Evolutionary conservation across 2,113 vertebrate species (phyloP), one percentile per base, ranked within the genome.

Genomic region (Thomomys bottae): DNA sequence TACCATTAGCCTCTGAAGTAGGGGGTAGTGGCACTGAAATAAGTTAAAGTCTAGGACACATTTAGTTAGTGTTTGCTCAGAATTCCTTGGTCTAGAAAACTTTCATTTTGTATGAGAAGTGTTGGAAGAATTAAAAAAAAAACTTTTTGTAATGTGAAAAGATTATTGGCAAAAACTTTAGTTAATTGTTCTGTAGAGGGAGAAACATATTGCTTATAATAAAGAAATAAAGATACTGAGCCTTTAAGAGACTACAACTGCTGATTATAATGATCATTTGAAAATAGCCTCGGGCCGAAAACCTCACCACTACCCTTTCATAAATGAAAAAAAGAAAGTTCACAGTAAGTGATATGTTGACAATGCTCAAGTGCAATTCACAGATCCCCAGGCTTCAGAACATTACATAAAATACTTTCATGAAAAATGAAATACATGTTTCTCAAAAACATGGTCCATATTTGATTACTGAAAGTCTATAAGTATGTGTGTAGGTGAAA

Each of bases 381-480:
- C 11, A 87, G 18, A 40, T 59, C 30, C 5, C 28, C 61, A 72
- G 21, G 21, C 17, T 15, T 85, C 32, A 78, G 75, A 45, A 78
- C 4, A 40, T 23, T 54, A 71, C 81, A 57, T 72, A 72, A 0
- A 34, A 30, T 81, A 87, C 34, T 89, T 70, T 12, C 34, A 61
- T 3, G 87, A 12, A 86, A 95, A 92, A 79, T 20, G 90, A 91
- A 84, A 64, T 80, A 82, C 30, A 0, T 61, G 34, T 49, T 38
- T 78, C 28, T 84, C 32, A 61, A 93, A 80, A 93, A 87, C 21
- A 57, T 61, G 26, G 20, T 24, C 0, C 15, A 18, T 70, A 89
- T 79, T 54, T 88, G 36, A 70, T 79, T 89, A 42, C 66, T 71
- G 20, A 5, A 86, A 81, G 20, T 78, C 34, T 32, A 64, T 54